Base-by-base conservation (phyloP, 2,888 invertebrate genomes). In the Lasioglossum leucozonium region DNA sequence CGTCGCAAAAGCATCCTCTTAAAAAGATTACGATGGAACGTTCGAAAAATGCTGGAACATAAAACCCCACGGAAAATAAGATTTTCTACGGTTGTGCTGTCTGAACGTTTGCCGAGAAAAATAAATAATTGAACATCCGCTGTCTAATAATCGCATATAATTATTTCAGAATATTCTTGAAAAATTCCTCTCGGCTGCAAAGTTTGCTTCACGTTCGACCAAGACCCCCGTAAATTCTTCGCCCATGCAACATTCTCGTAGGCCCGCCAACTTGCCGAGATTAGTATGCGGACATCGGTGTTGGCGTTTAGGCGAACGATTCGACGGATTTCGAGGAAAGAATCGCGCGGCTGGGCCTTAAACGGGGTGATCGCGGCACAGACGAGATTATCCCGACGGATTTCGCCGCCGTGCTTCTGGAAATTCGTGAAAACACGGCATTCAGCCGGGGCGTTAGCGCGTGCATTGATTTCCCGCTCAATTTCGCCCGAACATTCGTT, bases 401-500 rank as follows among this genome's bases (percentile, higher is more conserved):
- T 81, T 82, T 87, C 73, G 71, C 67, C 37, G 62, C 80, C 58
- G 37, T 1, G 34, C 47, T 72, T 34, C 40, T 72, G 81, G 67
- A 89, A 86, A 84, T 80, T 84, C 80, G 77, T 88, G 90, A 88
- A 90, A 90, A 90, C 87, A 90, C 79, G 81, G 34, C 71, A 92
- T 94, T 93, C 87, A 92, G 74, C 85, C 90, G 86, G 91, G 93
- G 95, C 93, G 95, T 94, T 91, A 94, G 92, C 91, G 93, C 94
- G 92, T 93, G 92, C 92, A 93, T 93, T 93, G 93, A 94, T 95
- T 95, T 94, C 92, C 91, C 95, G 94, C 95, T 94, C 95, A 94
- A 94, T 95, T 95, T 94, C 94, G 88, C 74, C 86, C 91, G 91
- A 93, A 92, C 93, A 93, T 94, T 93, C 91, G 88, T 85, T 86